Percentiles rank a stretch among this genome's conserved stretches.
phyloP scores from a whole-genome alignment of 2,888 invertebrate genomes.

The Eristalis pertinax region DNA sequence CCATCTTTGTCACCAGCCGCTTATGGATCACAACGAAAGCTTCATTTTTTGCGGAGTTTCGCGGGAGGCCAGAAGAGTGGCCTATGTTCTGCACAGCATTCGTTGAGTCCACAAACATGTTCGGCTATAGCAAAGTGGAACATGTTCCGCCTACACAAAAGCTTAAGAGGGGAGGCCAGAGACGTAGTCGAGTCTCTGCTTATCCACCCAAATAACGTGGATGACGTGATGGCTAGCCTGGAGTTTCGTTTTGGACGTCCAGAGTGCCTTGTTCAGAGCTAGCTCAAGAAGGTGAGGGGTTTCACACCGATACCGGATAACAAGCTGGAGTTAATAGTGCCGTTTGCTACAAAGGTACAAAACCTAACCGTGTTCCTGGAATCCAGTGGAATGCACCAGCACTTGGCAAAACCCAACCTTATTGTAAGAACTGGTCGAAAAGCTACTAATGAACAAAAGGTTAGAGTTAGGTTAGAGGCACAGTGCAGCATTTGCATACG shows the following conservation, averaged over 20 bases:
- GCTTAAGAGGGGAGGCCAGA: conserved; percentile 43
- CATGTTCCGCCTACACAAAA: conserved; percentile 35
- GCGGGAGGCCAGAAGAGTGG: conserved; percentile 62
- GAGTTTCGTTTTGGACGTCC: conserved; percentile 35
- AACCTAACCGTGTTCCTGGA: conserved; percentile 21
- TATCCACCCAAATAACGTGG: conserved; percentile 65
- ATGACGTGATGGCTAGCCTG: conserved; percentile 26
- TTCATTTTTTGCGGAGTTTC: conserved; percentile 51
- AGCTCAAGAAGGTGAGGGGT: conserved; percentile 47
- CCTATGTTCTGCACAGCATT: conserved; percentile 59
- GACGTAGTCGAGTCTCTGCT: conserved; percentile 60
- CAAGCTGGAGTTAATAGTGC: conserved; percentile 39
- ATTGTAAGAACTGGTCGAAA: no score
- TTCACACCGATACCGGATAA: conserved; percentile 50
- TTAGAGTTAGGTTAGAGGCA: no score
- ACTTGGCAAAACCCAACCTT: conserved; percentile 36
- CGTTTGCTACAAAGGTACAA: conserved; percentile 36
- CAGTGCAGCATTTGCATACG: no score
- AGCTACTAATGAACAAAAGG: no score
- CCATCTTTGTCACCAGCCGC: not conserved
- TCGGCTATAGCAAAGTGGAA: conserved; percentile 47
- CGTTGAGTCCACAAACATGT: conserved; percentile 45
- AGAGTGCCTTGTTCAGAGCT: conserved; percentile 15
- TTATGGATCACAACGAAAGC: conserved; percentile 8
- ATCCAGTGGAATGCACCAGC: conserved; percentile 32